These are phyloP conservation scores for Burhinus bistriatus DNA, from an alignment of 2,113 vertebrate genomes.

Conservation along the genomic window DNA sequence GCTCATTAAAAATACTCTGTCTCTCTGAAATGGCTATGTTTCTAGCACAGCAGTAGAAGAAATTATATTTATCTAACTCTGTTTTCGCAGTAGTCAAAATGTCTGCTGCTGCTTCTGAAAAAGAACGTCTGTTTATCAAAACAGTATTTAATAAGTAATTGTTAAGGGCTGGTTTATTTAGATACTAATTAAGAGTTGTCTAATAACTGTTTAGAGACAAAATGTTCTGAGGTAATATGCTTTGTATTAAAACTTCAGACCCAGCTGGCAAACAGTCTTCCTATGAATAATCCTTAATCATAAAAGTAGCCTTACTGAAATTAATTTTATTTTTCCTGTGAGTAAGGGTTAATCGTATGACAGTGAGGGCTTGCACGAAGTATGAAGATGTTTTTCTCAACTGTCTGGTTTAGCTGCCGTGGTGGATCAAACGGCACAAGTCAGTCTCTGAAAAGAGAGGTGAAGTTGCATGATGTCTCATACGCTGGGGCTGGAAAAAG, in stretches of 20 bases:
- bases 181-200: slow-evolving; percentile 60
- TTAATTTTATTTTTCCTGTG: slow-evolving; percentile 15
- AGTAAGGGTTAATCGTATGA: background rate
- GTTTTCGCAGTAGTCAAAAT: slow-evolving; percentile 53
- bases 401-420: fast-evolving
- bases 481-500: background rate
- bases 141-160: slow-evolving; percentile 66
- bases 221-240: slow-evolving; percentile 32
- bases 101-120: slow-evolving; percentile 68
- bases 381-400: background rate
- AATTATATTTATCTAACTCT: slow-evolving; percentile 40
- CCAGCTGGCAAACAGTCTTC: background rate
- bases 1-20: slow-evolving; percentile 27
- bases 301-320: background rate
- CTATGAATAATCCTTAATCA: slow-evolving; percentile 25
- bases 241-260: slow-evolving; percentile 11
- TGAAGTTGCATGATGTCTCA: background rate
- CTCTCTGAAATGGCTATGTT: slow-evolving; percentile 23
- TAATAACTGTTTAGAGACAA: slow-evolving; percentile 59
- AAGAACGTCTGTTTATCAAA: slow-evolving; percentile 67
- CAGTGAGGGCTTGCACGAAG: background rate
- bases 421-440: background rate
- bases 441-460: fast-evolving
- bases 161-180: slow-evolving; percentile 59
- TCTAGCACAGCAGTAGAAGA: background rate